phyloP scores from a whole-genome alignment of 2,888 invertebrate genomes.

The Pteria penguin region DNA sequence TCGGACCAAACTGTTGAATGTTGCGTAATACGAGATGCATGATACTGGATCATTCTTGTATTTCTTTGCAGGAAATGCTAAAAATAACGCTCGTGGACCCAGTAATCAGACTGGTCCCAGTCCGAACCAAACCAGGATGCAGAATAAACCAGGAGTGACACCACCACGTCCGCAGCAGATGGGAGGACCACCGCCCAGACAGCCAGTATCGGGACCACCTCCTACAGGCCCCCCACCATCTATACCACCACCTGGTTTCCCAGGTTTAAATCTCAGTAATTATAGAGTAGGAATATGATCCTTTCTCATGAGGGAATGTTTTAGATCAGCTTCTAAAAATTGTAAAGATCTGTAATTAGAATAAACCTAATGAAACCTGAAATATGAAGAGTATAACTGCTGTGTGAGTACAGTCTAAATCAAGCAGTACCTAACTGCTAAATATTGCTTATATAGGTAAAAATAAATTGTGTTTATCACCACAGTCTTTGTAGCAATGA shows the following conservation, averaged over 20 bases:
- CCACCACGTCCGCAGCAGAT: constrained; percentile 34
- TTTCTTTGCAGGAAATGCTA: constrained; percentile 22
- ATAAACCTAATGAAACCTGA: too few relatives aligned
- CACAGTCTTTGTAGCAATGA: too few relatives aligned
- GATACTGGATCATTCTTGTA: background rate
- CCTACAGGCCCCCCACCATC: constrained; percentile 58
- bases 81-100: too few relatives aligned
- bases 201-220: constrained; percentile 53
- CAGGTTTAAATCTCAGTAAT: constrained; percentile 32
- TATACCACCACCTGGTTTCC: constrained; percentile 61
- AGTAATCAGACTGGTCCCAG: constrained; percentile 31
- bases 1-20: background rate
- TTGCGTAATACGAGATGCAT: background rate
- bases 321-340: background rate
- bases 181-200: constrained; percentile 30
- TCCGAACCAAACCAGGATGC: constrained; percentile 27
- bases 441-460: too few relatives aligned
- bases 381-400: too few relatives aligned
- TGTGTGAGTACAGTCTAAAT: too few relatives aligned
- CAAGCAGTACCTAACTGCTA: too few relatives aligned
- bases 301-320: background rate
- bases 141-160: constrained; percentile 21
- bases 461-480: too few relatives aligned
- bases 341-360: too few relatives aligned
- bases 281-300: constrained; percentile 18